These are phyloP conservation scores for Caenorhabditis inopinata DNA, from an alignment of 1,140 invertebrate species.

Conservation along the genomic window DNA sequence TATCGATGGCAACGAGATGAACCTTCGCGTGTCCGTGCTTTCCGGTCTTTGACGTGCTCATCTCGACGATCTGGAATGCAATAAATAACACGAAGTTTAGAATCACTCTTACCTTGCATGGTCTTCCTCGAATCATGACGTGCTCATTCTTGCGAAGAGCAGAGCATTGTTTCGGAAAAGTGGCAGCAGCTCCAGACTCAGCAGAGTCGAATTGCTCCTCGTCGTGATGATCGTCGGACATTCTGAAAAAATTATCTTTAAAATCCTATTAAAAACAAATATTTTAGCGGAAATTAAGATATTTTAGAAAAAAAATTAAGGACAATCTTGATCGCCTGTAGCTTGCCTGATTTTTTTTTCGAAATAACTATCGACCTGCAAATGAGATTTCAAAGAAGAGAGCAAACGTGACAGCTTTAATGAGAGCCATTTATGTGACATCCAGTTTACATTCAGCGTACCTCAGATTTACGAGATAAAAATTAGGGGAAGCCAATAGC, in stretches of 20 bases:
- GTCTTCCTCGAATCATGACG: slow-evolving; percentile 92
- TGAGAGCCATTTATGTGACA: too few relatives aligned
- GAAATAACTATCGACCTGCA: too few relatives aligned
- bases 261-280: not conserved
- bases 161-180: slow-evolving; percentile 96
- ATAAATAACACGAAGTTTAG: not conserved
- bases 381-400: too few relatives aligned
- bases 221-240: slow-evolving; percentile 43
- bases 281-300: too few relatives aligned
- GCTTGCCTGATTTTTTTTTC: too few relatives aligned
- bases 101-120: slow-evolving; percentile 77
- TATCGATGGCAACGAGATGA: slow-evolving; percentile 96
- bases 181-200: slow-evolving; percentile 91
- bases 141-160: slow-evolving; percentile 97
- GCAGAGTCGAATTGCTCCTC: slow-evolving; percentile 67
- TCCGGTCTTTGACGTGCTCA: slow-evolving; percentile 99
- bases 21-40: slow-evolving; percentile 99
- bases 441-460: too few relatives aligned
- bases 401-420: too few relatives aligned
- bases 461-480: too few relatives aligned
- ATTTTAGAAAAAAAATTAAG: too few relatives aligned
- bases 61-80: slow-evolving; percentile 79
- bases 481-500: too few relatives aligned
- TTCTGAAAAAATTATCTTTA: not conserved
- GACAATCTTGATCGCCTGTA: too few relatives aligned